A percentile compares a stretch with the other conserved stretches of the same genome.
phyloP scores from a whole-genome alignment of 2,113 vertebrate species.

The Thunnus thynnus region DNA sequence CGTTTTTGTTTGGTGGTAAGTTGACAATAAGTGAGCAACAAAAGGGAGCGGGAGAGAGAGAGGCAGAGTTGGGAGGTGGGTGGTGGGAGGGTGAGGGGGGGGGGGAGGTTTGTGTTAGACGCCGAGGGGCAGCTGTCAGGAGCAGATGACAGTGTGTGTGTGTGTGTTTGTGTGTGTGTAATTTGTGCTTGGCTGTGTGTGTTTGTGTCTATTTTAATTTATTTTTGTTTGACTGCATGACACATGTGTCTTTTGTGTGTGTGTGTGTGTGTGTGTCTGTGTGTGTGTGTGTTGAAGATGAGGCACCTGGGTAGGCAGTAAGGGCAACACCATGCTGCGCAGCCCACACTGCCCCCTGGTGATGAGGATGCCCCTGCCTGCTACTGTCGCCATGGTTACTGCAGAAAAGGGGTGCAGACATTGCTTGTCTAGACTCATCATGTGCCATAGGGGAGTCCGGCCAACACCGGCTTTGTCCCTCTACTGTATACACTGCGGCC shows the following conservation, averaged over 20 bases:
- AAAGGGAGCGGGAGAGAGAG: slow-evolving; percentile 66
- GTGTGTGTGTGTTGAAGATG: slow-evolving; percentile 5
- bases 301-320: slow-evolving; percentile 31
- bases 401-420: slow-evolving; percentile 58
- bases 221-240: slow-evolving; percentile 56
- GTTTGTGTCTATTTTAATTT: slow-evolving; percentile 71
- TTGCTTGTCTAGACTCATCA: slow-evolving; percentile 68
- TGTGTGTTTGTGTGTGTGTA: slow-evolving; percentile 24
- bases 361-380: slow-evolving; percentile 70
- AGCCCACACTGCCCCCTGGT: slow-evolving; percentile 82
- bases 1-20: slow-evolving; percentile 76
- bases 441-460: slow-evolving; percentile 53
- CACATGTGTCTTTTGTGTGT: slow-evolving; percentile 62
- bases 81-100: slow-evolving; percentile 25
- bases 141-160: slow-evolving; percentile 78
- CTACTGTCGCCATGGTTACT: slow-evolving; percentile 83
- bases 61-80: slow-evolving; percentile 38
- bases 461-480: slow-evolving; percentile 64
- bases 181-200: slow-evolving; percentile 52
- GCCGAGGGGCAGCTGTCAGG: slow-evolving; percentile 81
- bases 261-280: slow-evolving; percentile 28
- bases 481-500: slow-evolving; percentile 17
- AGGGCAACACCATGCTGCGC: slow-evolving; percentile 28
- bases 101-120: slow-evolving; percentile 50
- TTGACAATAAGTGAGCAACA: slow-evolving; percentile 85